Percentiles rank a stretch among this genome's conserved stretches.
Evolutionary conservation across 2,797 vertebrate species (phyloP).

Genomic region (Lagocephalus sceleratus): DNA sequence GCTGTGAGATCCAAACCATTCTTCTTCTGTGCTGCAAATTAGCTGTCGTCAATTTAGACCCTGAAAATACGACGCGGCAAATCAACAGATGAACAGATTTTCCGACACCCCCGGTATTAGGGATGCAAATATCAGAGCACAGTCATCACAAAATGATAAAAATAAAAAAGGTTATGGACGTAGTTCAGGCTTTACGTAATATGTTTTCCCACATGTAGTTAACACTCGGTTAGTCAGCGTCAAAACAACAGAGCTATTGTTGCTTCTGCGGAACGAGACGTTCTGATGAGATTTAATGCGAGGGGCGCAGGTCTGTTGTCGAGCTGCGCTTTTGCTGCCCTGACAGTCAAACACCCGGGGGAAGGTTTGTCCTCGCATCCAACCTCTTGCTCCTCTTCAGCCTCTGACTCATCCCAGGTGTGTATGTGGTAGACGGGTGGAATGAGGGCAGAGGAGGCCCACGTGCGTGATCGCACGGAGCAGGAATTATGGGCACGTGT

Average conservation of each 20-base stretch:
- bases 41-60: no score
- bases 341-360: slow-evolving; percentile 54
- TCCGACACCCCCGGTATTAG: no score
- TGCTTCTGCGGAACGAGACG: slow-evolving; percentile 12
- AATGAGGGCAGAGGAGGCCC: neutral
- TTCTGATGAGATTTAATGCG: slow-evolving; percentile 42
- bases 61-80: no score
- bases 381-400: slow-evolving; percentile 40
- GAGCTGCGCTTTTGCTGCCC: slow-evolving; percentile 47
- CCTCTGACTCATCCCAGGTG: slow-evolving; percentile 61
- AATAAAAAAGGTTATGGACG: no score
- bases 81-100: no score
- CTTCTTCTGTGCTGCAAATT: no score
- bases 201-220: neutral
- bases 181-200: no score
- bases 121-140: no score
- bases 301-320: slow-evolving; percentile 36
- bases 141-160: no score
- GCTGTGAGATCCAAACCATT: no score
- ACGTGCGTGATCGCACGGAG: slow-evolving; percentile 7
- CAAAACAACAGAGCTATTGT: slow-evolving; percentile 7
- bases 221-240: neutral
- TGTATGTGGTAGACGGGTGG: slow-evolving; percentile 26
- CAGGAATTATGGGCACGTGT: slow-evolving; percentile 1
- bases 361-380: slow-evolving; percentile 49